Percentiles rank a stretch among this genome's conserved stretches.
Conservation (phyloP, 2,113 vertebrate genomes). For the Platichthys stellatus region DNA sequence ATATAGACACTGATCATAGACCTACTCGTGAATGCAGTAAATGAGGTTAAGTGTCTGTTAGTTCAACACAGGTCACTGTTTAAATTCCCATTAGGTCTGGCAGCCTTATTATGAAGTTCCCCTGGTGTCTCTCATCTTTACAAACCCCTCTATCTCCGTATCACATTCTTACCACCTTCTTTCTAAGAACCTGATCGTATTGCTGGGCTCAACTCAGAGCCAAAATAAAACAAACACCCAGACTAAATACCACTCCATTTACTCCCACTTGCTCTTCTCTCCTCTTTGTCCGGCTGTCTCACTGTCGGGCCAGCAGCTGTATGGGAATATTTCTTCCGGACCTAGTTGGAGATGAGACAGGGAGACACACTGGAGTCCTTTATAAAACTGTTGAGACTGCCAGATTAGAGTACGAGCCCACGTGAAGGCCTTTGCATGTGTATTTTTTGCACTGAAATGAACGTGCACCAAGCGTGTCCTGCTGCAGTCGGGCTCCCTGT, state of each 20-base stretch:
- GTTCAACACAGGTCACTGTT: slow-evolving; percentile 10
- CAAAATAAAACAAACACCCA: slow-evolving; percentile 40
- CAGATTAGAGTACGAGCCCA: slow-evolving; percentile 8
- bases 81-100: slow-evolving; percentile 26
- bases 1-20: neutral
- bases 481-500: neutral
- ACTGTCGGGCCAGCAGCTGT: neutral
- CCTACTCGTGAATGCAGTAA: neutral
- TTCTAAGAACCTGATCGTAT: slow-evolving; percentile 16
- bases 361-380: slow-evolving; percentile 15
- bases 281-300: slow-evolving; percentile 14
- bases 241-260: slow-evolving; percentile 43
- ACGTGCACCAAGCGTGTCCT: neutral
- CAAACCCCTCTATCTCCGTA: neutral
- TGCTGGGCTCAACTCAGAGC: slow-evolving; percentile 5
- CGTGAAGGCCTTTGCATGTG: neutral
- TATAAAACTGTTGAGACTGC: slow-evolving; percentile 7
- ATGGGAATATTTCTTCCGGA: slow-evolving; percentile 3
- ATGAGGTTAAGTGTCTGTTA: neutral
- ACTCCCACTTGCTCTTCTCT: slow-evolving; percentile 6
- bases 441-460: neutral
- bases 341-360: neutral
- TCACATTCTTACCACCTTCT: neutral
- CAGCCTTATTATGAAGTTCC: slow-evolving; percentile 34
- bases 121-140: slow-evolving; percentile 10